Percentiles rank a stretch among this genome's conserved stretches.
phyloP scores from a whole-genome alignment of 2,888 invertebrate species.

The Lasioglossum zephyrum region DNA sequence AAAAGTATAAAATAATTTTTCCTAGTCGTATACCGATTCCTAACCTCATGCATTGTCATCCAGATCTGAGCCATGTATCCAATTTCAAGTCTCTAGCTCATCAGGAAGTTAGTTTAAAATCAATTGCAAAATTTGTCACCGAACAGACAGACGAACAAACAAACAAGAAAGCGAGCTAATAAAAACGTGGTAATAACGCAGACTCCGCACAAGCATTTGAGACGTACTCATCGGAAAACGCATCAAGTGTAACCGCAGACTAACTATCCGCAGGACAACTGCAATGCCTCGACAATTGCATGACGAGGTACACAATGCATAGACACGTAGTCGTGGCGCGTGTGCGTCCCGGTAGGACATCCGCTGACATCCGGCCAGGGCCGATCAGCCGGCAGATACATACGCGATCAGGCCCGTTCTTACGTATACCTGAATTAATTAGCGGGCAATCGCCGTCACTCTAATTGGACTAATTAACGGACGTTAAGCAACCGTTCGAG shows the following conservation, averaged over 20 bases:
- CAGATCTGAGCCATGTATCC: no score
- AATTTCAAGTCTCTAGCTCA: no score
- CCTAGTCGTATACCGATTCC: no score
- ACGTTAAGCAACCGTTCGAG: slow-evolving; percentile 67
- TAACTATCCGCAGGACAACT: not conserved
- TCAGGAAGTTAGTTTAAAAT: no score
- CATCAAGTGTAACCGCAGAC: not conserved
- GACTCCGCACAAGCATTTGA: not conserved
- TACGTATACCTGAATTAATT: slow-evolving; percentile 76
- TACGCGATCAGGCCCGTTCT: slow-evolving; percentile 67
- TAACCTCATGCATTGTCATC: no score
- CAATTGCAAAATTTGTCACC: no score
- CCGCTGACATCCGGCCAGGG: slow-evolving; percentile 56
- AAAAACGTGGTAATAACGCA: no score
- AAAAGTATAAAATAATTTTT: no score
- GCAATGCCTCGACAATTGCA: not conserved
- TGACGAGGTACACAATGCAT: slow-evolving; percentile 7
- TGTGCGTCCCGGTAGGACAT: slow-evolving; percentile 7
- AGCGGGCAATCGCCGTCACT: slow-evolving; percentile 76
- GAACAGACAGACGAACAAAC: no score
- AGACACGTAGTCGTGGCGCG: slow-evolving; percentile 19
- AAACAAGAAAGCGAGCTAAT: no score
- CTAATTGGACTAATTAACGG: slow-evolving; percentile 79
- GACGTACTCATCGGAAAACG: not conserved
- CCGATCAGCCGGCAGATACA: slow-evolving; percentile 68